Evolutionary conservation across 2,797 vertebrate species (phyloP).

Genomic region (Periparus ater): DNA sequence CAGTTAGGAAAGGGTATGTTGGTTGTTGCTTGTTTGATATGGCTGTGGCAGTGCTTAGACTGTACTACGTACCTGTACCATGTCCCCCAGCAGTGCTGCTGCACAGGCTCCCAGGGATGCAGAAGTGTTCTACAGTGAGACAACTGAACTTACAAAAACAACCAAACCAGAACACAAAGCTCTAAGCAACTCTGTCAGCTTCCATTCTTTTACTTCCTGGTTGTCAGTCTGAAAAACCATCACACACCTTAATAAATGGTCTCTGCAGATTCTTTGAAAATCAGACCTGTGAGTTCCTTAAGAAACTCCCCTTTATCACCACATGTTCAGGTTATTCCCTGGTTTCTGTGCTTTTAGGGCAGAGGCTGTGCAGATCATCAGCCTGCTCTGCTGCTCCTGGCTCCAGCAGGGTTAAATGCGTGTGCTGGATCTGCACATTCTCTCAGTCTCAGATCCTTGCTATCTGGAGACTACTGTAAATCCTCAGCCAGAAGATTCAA

Average conservation of each 20-base stretch:
- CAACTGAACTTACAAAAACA: not conserved
- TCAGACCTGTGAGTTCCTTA: not conserved
- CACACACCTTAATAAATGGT: not conserved
- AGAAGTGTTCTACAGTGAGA: not conserved
- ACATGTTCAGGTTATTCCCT: not conserved
- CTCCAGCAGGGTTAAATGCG: not conserved
- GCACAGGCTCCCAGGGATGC: not conserved
- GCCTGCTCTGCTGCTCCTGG: not conserved
- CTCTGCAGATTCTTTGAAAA: not conserved
- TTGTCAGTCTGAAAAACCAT: not conserved
- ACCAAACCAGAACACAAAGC: not conserved
- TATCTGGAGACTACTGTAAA: not conserved
- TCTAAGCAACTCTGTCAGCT: not conserved
- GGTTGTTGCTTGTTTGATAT: not conserved
- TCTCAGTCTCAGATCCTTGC: not conserved
- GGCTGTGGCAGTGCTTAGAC: not conserved
- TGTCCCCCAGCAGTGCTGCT: not conserved
- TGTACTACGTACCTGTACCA: not conserved
- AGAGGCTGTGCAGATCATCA: not conserved
- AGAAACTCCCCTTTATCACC: not conserved
- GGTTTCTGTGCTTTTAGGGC: not conserved
- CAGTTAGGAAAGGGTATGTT: not conserved
- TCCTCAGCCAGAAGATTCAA: not conserved
- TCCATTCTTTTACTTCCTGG: not conserved
- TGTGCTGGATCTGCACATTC: not conserved